Evolutionary conservation across 2,888 invertebrate genomes (phyloP).

Genomic region (Limnephilus lunatus): DNA sequence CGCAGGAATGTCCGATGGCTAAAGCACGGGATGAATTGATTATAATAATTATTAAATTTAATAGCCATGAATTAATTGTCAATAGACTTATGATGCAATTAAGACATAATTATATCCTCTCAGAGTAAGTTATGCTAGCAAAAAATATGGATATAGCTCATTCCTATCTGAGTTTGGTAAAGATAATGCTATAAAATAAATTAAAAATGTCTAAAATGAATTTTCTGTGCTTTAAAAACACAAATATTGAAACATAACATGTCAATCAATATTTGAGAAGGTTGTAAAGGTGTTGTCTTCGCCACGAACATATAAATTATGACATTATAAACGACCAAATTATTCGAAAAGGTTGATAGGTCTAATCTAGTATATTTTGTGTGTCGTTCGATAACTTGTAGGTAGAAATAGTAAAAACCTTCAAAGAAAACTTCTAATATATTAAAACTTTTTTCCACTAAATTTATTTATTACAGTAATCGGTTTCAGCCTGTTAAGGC

Average conservation of each 20-base stretch:
- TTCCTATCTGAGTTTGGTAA: not conserved
- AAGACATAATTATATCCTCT: not conserved
- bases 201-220: not conserved
- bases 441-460: too few relatives aligned
- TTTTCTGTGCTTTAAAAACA: not conserved
- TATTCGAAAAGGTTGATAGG: too few relatives aligned
- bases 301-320: not conserved
- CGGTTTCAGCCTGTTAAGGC: too few relatives aligned
- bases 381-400: too few relatives aligned
- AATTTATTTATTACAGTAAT: too few relatives aligned
- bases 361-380: too few relatives aligned
- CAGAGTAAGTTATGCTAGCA: not conserved
- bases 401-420: too few relatives aligned
- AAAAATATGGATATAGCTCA: not conserved
- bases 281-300: not conserved
- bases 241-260: not conserved
- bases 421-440: too few relatives aligned
- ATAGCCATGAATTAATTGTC: not conserved
- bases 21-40: not conserved
- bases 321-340: not conserved
- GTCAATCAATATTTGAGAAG: not conserved
- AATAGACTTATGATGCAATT: not conserved
- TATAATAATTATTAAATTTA: conserved; percentile 7
- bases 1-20: not conserved
- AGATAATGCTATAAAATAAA: not conserved